Base-by-base conservation (phyloP, 1,140 invertebrate species). In the Eueides isabella region DNA sequence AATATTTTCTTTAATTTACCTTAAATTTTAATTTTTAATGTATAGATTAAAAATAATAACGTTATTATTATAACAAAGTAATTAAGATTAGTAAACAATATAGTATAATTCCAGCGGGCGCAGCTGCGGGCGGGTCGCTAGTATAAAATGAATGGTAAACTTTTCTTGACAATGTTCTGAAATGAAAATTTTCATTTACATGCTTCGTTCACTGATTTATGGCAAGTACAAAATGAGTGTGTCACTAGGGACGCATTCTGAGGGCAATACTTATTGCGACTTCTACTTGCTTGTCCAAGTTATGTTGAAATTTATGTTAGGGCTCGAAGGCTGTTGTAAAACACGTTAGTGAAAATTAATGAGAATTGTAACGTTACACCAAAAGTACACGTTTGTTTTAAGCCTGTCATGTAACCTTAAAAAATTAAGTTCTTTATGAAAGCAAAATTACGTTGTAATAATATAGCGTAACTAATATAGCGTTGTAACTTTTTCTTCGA, bases 301-400 rank as follows among this genome's bases (percentile, higher is more conserved):
- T 91, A 85, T 87, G 85, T 86, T 76, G 76, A 76, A 89, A 89
- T 89, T 89, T 86, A 91, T 89, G 86, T 86, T 78, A 31, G 80
- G 82, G 79, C 80, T 86, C 80, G 78, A 87, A 85, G 82, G 79
- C 77, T 77, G 76, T 76, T 76, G 69, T 77, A 79, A 82, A 83
- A 83, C 79, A 75, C 70, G 78, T 83, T 86, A 88, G 82, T 85
- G 83, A 80, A 81, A 86, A 88, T 88, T 91, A 89, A 89, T 89
- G 85, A 88, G 81, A 16, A 80, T 77, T 76, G 64, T 67, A 67
- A 64, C 48, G 19, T 16, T 65, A 38, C 23, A 38, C 55, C 29
- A 33, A 61, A 55, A 61, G 1, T 55, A 55, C 4, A 23, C 23
- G 19, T 55, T 26, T 3, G 19, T 55, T 44, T 44, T 44, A 16